Percentiles rank a stretch among this genome's conserved stretches.
Conservation (phyloP, 2,113 vertebrate genomes). For the Hyperopisus bebe region DNA sequence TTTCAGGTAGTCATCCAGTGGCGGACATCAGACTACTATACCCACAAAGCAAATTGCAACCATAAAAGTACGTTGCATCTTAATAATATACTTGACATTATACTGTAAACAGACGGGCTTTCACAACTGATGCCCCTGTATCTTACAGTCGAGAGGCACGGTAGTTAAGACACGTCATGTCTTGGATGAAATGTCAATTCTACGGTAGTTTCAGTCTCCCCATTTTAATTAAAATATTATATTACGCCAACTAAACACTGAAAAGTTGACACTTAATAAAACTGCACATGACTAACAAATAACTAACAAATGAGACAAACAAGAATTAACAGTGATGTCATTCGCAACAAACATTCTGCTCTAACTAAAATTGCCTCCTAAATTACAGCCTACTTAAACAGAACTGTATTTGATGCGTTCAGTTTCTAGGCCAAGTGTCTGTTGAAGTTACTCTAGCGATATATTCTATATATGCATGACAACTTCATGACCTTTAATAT, state of each 20-base stretch:
- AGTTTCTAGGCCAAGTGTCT: neutral
- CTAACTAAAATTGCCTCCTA: neutral
- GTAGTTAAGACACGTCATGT: neutral
- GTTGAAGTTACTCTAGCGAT: neutral
- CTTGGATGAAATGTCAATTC: neutral
- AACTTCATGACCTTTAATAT: neutral
- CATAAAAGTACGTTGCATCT: neutral
- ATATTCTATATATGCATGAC: neutral
- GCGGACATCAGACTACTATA: neutral
- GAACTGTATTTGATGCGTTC: neutral
- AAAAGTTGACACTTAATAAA: neutral
- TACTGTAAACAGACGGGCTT: neutral
- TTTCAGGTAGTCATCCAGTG: neutral
- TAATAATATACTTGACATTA: neutral
- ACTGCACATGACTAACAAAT: neutral
- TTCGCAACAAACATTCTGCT: neutral
- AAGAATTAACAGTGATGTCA: neutral
- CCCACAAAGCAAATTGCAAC: slow-evolving; percentile 5
- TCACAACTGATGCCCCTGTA: neutral
- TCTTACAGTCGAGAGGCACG: neutral
- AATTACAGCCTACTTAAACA: neutral
- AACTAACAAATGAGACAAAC: neutral
- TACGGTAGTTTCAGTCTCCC: neutral
- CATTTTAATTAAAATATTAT: neutral
- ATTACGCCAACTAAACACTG: neutral